Evolutionary conservation across 2,113 vertebrate species (phyloP).

Genomic region (mouse (Mus musculus)): GRCm39 chr3:124598501-124599000

Average conservation of each 20-base stretch:
- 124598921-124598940: background rate
- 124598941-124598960: background rate
- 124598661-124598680: background rate
- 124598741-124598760: background rate
- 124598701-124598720: background rate
- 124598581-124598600: rapidly evolving
- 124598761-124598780: background rate
- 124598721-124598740: background rate
- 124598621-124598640: background rate
- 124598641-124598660: background rate
- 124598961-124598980: background rate
- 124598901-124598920: background rate
- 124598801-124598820: background rate
- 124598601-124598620: background rate
- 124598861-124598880: background rate
- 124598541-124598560: background rate
- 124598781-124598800: background rate
- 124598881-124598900: background rate
- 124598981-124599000: too few species aligned
- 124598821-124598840: too few species aligned
- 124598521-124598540: rapidly evolving
- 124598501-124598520: background rate
- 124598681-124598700: background rate
- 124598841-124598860: background rate
- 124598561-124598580: background rate